phyloP scores from a whole-genome alignment of 2,888 invertebrate species.

The Drosophila subsilvestris region DNA sequence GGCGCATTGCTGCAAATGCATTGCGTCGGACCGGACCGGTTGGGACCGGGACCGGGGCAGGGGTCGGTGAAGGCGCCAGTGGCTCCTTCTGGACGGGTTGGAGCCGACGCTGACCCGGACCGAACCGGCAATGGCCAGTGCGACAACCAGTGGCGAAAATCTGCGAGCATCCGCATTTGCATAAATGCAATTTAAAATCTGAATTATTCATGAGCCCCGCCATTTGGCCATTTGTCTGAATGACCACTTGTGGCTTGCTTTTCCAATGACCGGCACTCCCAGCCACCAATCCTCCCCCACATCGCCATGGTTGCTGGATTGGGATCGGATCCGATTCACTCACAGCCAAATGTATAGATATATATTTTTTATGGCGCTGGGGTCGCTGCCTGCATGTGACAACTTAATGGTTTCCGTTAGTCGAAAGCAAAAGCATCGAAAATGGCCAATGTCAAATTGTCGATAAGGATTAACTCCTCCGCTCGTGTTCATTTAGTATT shows the following conservation, averaged over 20 bases:
- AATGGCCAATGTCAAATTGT: constrained; percentile 79
- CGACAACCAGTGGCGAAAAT: constrained; percentile 73
- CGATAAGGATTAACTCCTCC: constrained; percentile 79
- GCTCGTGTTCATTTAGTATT: constrained; percentile 77
- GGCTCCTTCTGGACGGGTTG: background rate
- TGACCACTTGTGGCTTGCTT: constrained; percentile 78
- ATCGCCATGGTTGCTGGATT: no score
- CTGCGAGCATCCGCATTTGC: constrained; percentile 80
- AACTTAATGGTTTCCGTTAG: constrained; percentile 79
- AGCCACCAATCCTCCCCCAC: constrained; percentile 1
- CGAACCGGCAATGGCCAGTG: constrained; percentile 22
- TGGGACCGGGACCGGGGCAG: background rate
- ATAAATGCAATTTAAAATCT: constrained; percentile 80
- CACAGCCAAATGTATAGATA: constrained; percentile 9
- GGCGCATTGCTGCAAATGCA: constrained; percentile 77
- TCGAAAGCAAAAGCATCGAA: constrained; percentile 79
- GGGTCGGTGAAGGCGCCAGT: constrained; percentile 9
- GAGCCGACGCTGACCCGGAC: constrained; percentile 2
- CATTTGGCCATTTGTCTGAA: constrained; percentile 81
- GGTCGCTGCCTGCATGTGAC: constrained; percentile 68
- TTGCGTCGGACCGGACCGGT: constrained; percentile 22
- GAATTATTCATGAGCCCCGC: constrained; percentile 78
- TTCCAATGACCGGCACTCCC: constrained; percentile 21
- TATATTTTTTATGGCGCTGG: constrained; percentile 24
- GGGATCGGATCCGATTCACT: constrained; percentile 6